Percentiles rank a stretch among this genome's conserved stretches.
Evolutionary conservation across 2,888 invertebrate genomes (phyloP).

Genomic region (Anaspis maculata): DNA sequence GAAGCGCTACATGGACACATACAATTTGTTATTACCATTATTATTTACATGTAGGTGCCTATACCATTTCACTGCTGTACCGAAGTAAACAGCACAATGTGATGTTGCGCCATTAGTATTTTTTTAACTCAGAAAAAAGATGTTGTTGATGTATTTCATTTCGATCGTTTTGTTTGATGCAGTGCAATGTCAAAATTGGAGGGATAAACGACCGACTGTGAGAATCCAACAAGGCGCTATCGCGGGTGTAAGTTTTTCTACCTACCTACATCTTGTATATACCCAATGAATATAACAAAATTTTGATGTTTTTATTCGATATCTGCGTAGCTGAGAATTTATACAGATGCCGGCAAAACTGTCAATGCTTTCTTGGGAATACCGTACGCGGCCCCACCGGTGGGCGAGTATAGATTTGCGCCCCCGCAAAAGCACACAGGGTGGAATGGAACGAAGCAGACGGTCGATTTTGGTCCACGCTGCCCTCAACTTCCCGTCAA

Average conservation of each 20-base stretch:
- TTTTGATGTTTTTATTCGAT: no score
- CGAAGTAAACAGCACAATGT: slow-evolving; percentile 14
- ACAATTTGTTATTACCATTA: slow-evolving; percentile 19
- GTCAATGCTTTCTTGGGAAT: slow-evolving; percentile 66
- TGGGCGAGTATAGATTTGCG: slow-evolving; percentile 65
- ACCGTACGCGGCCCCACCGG: slow-evolving; percentile 73
- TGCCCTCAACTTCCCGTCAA: slow-evolving; percentile 53
- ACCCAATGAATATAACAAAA: no score
- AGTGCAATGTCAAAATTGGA: slow-evolving; percentile 22
- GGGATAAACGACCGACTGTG: slow-evolving; percentile 40
- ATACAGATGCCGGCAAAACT: slow-evolving; percentile 49
- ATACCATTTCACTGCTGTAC: no score
- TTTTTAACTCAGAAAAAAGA: slow-evolving; percentile 7
- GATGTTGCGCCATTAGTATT: no score
- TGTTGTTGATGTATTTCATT: slow-evolving; percentile 9
- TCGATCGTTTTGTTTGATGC: no score
- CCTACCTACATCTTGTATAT: no score
- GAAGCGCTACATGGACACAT: slow-evolving; percentile 24
- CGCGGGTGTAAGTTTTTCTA: slow-evolving; percentile 52
- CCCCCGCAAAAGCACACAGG: slow-evolving; percentile 63
- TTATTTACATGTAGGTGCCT: no score
- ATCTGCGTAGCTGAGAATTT: no score
- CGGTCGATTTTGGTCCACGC: slow-evolving; percentile 60
- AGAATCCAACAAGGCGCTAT: slow-evolving; percentile 51
- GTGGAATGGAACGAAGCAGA: slow-evolving; percentile 62